Evolutionary conservation across 2,113 vertebrate genomes (phyloP).

Genomic region (Sander lucioperca): DNA sequence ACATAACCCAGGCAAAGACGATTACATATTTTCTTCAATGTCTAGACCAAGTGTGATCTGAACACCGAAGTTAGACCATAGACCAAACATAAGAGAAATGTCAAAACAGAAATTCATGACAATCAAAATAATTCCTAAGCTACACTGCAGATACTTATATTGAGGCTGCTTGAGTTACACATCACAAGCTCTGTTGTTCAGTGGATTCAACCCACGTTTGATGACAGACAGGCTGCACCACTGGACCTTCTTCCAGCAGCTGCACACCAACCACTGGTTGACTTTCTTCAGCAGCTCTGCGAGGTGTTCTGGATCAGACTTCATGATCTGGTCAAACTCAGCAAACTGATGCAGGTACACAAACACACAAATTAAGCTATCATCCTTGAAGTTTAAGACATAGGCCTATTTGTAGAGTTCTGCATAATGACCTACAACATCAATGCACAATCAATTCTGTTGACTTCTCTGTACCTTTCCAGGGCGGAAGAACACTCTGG

Average conservation of each 20-base stretch:
- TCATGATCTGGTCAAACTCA: constrained; percentile 99
- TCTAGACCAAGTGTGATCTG: not conserved
- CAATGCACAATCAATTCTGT: not conserved
- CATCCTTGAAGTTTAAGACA: not conserved
- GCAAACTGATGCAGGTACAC: constrained; percentile 88
- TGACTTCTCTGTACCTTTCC: constrained; percentile 89
- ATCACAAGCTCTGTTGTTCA: not conserved
- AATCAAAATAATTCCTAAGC: not conserved
- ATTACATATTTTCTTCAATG: not conserved
- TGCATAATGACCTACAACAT: not conserved
- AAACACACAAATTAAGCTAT: not conserved
- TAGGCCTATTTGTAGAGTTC: not conserved
- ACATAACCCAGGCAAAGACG: not conserved
- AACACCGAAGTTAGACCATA: not conserved
- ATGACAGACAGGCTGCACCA: constrained; percentile 97
- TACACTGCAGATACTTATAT: not conserved
- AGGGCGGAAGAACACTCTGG: constrained; percentile 97
- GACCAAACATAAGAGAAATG: not conserved
- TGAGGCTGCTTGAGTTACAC: not conserved
- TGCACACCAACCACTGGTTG: constrained; percentile 96
- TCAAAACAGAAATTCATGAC: not conserved
- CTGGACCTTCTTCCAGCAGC: constrained; percentile 97
- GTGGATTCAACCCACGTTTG: constrained; percentile 88
- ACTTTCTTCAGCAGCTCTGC: constrained; percentile 94
- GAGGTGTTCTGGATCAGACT: constrained; percentile 96